Evolutionary conservation across 2,113 vertebrate genomes (phyloP), one percentile per base, ranked within the genome.

Genomic region (Xenopus laevis): DNA sequence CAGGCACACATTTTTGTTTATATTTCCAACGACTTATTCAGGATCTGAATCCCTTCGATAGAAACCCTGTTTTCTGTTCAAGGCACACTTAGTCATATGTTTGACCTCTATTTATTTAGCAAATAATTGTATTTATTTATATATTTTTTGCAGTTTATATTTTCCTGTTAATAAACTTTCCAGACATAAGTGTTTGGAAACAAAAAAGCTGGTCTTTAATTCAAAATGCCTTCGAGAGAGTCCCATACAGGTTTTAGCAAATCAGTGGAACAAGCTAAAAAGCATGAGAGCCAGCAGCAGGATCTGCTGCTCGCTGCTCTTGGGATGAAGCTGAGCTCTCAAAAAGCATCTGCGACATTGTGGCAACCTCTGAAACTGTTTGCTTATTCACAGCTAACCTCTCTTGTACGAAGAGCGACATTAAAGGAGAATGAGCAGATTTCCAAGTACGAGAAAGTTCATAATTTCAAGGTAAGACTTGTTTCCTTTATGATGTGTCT

Each of bases 351-450:
- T 4, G 89, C 87, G 89, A 90, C 89, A 64, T 92, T 88, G 86
- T 99, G 96, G 97, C 93, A 95, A 90, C 97, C 97, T 89, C 94
- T 99, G 81, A 94, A 96, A 94, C 94, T 96, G 85, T 99, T 99
- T 94, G 96, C 95, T 92, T 96, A 97, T 96, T 99, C 96, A 7
- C 97, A 99, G 97, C 87, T 99, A 87, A 98, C 96, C 53, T 98
- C 97, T 33, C 91, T 99, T 84, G 97, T 99, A 85, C 91, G 96
- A 83, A 92, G 97, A 87, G 95, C 96, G 80, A 99, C 97, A 74
- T 91, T 99, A 90, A 98, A 96, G 89, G 97, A 99, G 89, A 98
- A 93, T 21, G 96, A 99, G 66, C 88, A 95, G 62, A 85, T 91
- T 66, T 93, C 96, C 70, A 98, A 98, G 85, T 99, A 99, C 55